Percentiles rank a stretch among this genome's conserved stretches.
Evolutionary conservation across 2,797 vertebrate genomes (phyloP).

Genomic region (Aldrovandia affinis): DNA sequence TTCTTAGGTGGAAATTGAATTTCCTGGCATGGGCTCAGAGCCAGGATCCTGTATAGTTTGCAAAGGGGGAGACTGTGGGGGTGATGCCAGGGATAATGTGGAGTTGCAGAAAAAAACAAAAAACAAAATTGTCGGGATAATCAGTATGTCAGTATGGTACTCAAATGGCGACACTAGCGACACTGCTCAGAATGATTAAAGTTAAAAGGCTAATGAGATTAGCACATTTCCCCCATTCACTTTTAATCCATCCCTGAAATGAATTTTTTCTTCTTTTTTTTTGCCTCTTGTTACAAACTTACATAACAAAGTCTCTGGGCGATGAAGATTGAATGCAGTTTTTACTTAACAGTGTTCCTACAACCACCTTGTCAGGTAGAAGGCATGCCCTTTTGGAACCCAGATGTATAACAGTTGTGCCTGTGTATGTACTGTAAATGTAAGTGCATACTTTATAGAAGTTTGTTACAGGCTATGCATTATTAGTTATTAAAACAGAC

Average conservation of each 20-base stretch:
- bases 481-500: not conserved
- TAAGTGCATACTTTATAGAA: not conserved
- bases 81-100: constrained; percentile 35
- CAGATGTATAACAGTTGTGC: not conserved
- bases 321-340: not conserved
- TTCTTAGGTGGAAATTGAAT: constrained; percentile 44
- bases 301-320: not conserved
- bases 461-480: not conserved
- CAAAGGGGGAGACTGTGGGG: constrained; percentile 16
- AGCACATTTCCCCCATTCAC: constrained; percentile 8
- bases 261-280: not conserved
- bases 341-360: not conserved
- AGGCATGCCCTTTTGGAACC: not conserved
- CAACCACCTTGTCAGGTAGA: not conserved
- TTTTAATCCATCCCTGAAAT: constrained; percentile 13
- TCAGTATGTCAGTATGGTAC: constrained; percentile 26
- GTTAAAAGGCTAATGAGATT: constrained; percentile 34
- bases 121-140: constrained; percentile 37
- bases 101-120: not conserved
- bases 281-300: not conserved
- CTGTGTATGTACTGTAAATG: not conserved
- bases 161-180: constrained; percentile 37
- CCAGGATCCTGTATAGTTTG: constrained; percentile 28
- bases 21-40: constrained; percentile 41
- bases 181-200: constrained; percentile 34